Percentiles rank a stretch among this genome's conserved stretches.
Conservation (phyloP, 2,797 vertebrate species). For the Danio kyathit region DNA sequence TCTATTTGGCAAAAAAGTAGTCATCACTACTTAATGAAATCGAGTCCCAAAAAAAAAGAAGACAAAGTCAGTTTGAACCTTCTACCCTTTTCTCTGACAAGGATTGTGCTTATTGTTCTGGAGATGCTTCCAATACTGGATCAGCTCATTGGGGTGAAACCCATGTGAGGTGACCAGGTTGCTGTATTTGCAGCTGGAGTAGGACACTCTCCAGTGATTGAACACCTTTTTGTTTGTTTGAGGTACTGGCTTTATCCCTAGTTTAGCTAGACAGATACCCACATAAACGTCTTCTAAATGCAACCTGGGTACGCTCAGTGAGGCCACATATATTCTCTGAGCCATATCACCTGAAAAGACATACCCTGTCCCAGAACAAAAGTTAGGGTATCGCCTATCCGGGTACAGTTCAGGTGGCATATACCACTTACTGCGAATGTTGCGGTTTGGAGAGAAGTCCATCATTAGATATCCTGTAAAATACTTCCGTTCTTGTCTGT, state of each 20-base stretch:
- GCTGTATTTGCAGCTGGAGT: slow-evolving; percentile 98
- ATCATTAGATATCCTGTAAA: slow-evolving; percentile 96
- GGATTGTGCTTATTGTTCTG: slow-evolving; percentile 94
- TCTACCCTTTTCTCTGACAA: slow-evolving; percentile 77
- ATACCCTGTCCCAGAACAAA: slow-evolving; percentile 98
- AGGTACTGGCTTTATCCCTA: slow-evolving; percentile 88
- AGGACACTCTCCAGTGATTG: slow-evolving; percentile 97
- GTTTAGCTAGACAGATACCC: slow-evolving; percentile 91
- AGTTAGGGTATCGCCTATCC: slow-evolving; percentile 91
- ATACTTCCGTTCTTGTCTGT: slow-evolving; percentile 85
- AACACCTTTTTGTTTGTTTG: slow-evolving; percentile 95
- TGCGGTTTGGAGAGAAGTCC: slow-evolving; percentile 90
- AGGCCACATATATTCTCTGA: slow-evolving; percentile 87
- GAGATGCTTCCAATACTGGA: slow-evolving; percentile 96
- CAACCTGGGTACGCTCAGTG: slow-evolving; percentile 84
- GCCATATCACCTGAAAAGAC: slow-evolving; percentile 95
- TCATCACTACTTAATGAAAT: too few species aligned
- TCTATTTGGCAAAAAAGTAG: too few species aligned
- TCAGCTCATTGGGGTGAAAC: slow-evolving; percentile 92
- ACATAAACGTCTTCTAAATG: slow-evolving; percentile 97
- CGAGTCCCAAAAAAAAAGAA: too few species aligned
- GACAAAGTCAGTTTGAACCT: too few species aligned
- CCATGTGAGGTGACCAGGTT: slow-evolving; percentile 97
- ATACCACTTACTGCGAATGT: slow-evolving; percentile 97
- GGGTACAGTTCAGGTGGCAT: slow-evolving; percentile 93